Evolutionary conservation across 2,888 invertebrate species (phyloP).

Genomic region (Acleris emargana): DNA sequence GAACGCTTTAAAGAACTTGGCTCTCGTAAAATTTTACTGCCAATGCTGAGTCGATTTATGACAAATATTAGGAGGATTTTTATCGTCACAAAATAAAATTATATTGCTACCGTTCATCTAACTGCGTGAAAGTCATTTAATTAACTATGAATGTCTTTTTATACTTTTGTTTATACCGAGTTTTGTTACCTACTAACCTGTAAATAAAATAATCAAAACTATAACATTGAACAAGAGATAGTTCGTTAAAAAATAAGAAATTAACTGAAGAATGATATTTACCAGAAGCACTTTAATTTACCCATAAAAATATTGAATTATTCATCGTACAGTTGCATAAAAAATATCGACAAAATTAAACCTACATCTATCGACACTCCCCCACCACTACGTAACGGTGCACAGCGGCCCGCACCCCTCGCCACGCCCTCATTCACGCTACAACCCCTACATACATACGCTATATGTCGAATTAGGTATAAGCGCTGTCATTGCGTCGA

Average conservation of each 20-base stretch:
- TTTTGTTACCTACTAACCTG: too few species aligned
- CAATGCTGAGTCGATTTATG: not conserved
- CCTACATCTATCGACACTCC: slow-evolving; percentile 41
- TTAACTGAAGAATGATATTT: too few species aligned
- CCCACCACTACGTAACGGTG: slow-evolving; percentile 64
- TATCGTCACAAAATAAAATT: too few species aligned
- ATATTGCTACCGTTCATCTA: too few species aligned
- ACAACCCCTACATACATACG: slow-evolving; percentile 42
- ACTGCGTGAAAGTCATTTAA: too few species aligned
- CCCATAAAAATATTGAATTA: not conserved
- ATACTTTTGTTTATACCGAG: too few species aligned
- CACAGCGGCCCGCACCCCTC: slow-evolving; percentile 64
- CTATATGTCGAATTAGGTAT: slow-evolving; percentile 31
- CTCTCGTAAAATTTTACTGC: not conserved
- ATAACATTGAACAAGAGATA: too few species aligned
- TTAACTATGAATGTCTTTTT: too few species aligned
- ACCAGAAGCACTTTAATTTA: too few species aligned
- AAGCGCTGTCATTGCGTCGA: slow-evolving; percentile 1
- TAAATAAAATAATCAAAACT: too few species aligned
- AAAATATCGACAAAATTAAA: slow-evolving; percentile 28
- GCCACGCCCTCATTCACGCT: slow-evolving; percentile 56
- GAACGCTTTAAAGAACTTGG: not conserved
- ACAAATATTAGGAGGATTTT: not conserved
- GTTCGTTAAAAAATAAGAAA: too few species aligned
- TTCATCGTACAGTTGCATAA: not conserved